Percentiles rank a stretch among this genome's conserved stretches.
Evolutionary conservation across 2,113 vertebrate species (phyloP).

Genomic region (Hyperopisus bebe): DNA sequence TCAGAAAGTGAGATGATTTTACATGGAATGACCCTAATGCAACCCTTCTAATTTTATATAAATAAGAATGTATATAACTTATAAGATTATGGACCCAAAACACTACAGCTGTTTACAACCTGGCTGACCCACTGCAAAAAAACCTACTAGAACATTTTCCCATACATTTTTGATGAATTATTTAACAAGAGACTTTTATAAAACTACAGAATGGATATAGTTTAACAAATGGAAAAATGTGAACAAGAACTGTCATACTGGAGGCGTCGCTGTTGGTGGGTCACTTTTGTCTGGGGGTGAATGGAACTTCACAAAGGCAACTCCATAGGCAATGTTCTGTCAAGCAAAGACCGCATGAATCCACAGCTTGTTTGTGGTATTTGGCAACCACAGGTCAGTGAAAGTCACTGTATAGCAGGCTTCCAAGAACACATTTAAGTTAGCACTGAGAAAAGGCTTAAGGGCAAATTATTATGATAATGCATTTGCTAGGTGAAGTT

Average conservation of each 20-base stretch:
- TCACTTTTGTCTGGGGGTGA: constrained; percentile 73
- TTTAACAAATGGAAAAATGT: neutral
- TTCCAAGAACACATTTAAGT: neutral
- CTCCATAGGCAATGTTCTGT: constrained; percentile 73
- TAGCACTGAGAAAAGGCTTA: neutral
- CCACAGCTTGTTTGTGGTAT: neutral
- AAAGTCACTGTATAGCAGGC: neutral
- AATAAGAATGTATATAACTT: neutral
- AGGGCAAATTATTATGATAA: neutral
- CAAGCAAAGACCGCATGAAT: constrained; percentile 20
- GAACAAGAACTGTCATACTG: constrained; percentile 55
- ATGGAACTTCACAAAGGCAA: constrained; percentile 77
- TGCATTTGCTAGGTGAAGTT: neutral
- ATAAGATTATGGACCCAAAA: neutral
- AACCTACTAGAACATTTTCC: neutral
- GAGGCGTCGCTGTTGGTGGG: constrained; percentile 43
- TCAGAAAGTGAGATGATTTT: too few species aligned
- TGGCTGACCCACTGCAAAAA: neutral
- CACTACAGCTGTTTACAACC: neutral
- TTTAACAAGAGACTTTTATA: neutral
- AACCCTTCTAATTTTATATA: neutral
- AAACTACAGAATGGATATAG: neutral
- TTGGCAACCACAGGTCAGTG: neutral
- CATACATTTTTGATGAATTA: neutral
- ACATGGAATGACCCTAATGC: too few species aligned